phyloP scores from a whole-genome alignment of 2,888 invertebrate genomes.

The Erynnis tages region DNA sequence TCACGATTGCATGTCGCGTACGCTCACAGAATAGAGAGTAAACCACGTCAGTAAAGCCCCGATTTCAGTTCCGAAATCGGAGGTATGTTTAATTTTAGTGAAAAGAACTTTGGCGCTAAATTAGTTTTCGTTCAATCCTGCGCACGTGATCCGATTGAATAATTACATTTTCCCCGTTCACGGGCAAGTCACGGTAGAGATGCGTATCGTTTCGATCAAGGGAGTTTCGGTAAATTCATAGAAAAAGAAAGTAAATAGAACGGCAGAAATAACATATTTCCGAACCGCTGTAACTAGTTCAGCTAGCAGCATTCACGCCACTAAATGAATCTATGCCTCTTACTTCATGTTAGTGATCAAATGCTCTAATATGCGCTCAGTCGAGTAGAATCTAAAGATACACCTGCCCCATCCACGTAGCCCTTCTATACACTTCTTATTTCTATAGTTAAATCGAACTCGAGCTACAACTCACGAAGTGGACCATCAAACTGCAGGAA shows the following conservation, averaged over 20 bases:
- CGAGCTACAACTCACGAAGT: conserved; percentile 72
- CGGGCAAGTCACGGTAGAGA: conserved; percentile 55
- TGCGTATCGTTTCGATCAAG: conserved; percentile 71
- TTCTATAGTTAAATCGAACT: conserved; percentile 77
- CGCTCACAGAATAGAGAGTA: conserved; percentile 14
- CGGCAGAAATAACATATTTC: too few relatives aligned
- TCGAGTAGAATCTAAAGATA: too few relatives aligned
- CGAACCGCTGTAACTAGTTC: too few relatives aligned
- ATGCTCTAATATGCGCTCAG: too few relatives aligned
- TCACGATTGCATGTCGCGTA: conserved; percentile 12
- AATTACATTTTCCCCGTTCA: conserved; percentile 65
- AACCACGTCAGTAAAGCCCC: conserved; percentile 9
- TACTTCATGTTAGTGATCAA: too few relatives aligned
- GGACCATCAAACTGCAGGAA: conserved; percentile 79
- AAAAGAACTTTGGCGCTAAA: conserved; percentile 64
- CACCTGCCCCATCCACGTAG: too few relatives aligned
- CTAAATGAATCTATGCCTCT: too few relatives aligned
- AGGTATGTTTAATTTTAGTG: conserved; percentile 49
- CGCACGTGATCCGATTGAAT: conserved; percentile 70
- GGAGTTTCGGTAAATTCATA: too few relatives aligned
- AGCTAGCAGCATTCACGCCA: too few relatives aligned
- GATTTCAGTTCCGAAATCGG: conserved; percentile 32
- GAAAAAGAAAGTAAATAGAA: too few relatives aligned
- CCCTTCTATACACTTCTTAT: too few relatives aligned
- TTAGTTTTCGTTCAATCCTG: conserved; percentile 71